Base-by-base conservation (phyloP, 1,140 invertebrate species). In the Chironomus striatipennis region DNA sequence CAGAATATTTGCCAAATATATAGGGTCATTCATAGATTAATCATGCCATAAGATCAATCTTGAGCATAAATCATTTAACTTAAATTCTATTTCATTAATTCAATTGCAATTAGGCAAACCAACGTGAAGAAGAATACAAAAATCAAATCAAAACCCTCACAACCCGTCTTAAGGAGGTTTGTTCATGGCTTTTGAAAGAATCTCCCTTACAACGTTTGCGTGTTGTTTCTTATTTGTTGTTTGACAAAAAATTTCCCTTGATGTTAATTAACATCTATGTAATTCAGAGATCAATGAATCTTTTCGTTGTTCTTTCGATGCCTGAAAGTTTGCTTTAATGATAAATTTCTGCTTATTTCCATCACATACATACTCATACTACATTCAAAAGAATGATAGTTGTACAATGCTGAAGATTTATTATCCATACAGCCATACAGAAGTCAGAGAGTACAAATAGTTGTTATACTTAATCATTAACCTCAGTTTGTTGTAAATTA, bases 61-160 rank as follows among this genome's bases (percentile, higher is more conserved):
- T 24, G 18, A 17, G 24, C 24, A 34, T 42, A 42, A 43, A 21
- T 15, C 24, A 42, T 75, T 73, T 75, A 73, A 72, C 7, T 18
- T 15, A 10, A 43, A 43, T 75, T 24, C 43, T 73, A 17, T 8
- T 75, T 57, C 47, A 21, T 42, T 43, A 34, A 10, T 75, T 73
- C 7, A 43, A 34, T 18, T 17, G 74, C 73, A 65, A 67, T 74
- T 76, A 98, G 97, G 95, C 97, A 87, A 98, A 97, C 87, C 97
- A 99, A 90, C 94, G 98, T 84, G 98, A 99, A 88, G 98, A 99
- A 88, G 96, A 98, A 85, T 99, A 98, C 90, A 98, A 99, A 90
- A 95, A 98, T 86, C 97, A 98, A 88, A 99, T 99, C 89, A 98
- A 98, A 90, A 97, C 95, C 84, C 89, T 99, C 84, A 98, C 95